phyloP scores from a whole-genome alignment of 2,888 invertebrate genomes.

The Drosophila gaucha region DNA sequence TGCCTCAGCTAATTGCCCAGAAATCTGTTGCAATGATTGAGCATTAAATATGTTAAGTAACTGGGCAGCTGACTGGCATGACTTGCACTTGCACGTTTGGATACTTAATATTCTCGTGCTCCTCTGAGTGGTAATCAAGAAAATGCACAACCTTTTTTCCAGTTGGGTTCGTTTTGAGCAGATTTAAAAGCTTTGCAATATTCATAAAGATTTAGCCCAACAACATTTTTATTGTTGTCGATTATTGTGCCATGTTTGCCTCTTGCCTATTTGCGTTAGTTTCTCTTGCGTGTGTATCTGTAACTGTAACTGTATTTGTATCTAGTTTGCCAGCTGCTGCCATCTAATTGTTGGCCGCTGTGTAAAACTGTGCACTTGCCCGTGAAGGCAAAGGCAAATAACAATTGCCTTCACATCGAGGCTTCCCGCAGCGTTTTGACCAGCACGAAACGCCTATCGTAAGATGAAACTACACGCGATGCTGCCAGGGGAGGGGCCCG shows the following conservation, averaged over 20 bases:
- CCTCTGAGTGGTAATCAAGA: slow-evolving; percentile 45
- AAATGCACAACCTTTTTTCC: slow-evolving; percentile 41
- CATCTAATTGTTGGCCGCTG: slow-evolving; percentile 74
- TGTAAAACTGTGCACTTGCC: slow-evolving; percentile 69
- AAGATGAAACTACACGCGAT: slow-evolving; percentile 61
- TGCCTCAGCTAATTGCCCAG: slow-evolving; percentile 57
- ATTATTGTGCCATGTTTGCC: slow-evolving; percentile 58
- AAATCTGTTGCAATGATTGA: slow-evolving; percentile 64
- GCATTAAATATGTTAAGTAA: slow-evolving; percentile 52
- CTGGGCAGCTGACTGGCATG: slow-evolving; percentile 39
- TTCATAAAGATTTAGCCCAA: slow-evolving; percentile 55
- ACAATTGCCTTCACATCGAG: slow-evolving; percentile 70
- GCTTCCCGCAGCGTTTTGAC: slow-evolving; percentile 73
- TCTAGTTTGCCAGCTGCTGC: slow-evolving; percentile 43
- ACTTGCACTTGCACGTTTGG: slow-evolving; percentile 23
- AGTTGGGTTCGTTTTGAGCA: slow-evolving; percentile 12
- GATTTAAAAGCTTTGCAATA: slow-evolving; percentile 47
- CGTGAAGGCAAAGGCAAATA: slow-evolving; percentile 64
- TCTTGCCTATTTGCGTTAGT: slow-evolving; percentile 42
- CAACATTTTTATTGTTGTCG: slow-evolving; percentile 63
- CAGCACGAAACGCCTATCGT: slow-evolving; percentile 72
- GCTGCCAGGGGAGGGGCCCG: background rate
- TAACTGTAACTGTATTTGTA: slow-evolving; percentile 14
- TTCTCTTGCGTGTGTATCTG: slow-evolving; percentile 20
- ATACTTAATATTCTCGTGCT: slow-evolving; percentile 8